Evolutionary conservation across 1,140 invertebrate species (phyloP).

Genomic region (Phenacoccus solenopsis): DNA sequence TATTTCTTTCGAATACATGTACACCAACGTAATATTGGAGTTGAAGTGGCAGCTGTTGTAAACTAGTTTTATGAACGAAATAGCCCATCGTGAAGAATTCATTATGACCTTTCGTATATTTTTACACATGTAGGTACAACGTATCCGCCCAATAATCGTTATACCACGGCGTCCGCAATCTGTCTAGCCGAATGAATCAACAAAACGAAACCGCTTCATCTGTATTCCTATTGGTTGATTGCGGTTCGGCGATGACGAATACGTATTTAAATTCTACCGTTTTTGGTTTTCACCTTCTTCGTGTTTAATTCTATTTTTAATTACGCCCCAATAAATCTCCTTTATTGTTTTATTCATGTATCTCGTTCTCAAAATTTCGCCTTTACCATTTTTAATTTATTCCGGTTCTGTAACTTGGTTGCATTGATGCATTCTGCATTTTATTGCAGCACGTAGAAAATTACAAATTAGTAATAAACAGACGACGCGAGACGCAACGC

Average conservation of each 20-base stretch:
- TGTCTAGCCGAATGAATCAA: neutral
- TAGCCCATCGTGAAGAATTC: neutral
- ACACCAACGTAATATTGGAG: neutral
- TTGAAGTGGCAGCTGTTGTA: no score
- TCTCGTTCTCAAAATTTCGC: no score
- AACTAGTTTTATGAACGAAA: neutral
- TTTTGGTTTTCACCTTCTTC: neutral
- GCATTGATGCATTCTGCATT: no score
- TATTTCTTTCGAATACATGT: neutral
- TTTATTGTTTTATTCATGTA: no score
- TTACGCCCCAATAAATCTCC: no score
- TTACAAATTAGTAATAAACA: no score
- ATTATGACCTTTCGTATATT: neutral
- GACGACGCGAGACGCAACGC: no score
- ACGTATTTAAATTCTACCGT: neutral
- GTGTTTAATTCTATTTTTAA: no score
- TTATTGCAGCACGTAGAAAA: no score
- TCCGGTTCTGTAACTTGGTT: no score
- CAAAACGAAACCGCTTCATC: no score
- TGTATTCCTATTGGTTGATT: neutral
- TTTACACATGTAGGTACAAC: neutral
- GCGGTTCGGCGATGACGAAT: neutral
- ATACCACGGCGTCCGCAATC: neutral
- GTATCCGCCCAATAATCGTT: neutral
- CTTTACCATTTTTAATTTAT: no score